These are phyloP conservation scores for Patiria pectinifera DNA, from an alignment of 53 echinoderm and acorn worm genomes.

Conservation along the genomic window DNA sequence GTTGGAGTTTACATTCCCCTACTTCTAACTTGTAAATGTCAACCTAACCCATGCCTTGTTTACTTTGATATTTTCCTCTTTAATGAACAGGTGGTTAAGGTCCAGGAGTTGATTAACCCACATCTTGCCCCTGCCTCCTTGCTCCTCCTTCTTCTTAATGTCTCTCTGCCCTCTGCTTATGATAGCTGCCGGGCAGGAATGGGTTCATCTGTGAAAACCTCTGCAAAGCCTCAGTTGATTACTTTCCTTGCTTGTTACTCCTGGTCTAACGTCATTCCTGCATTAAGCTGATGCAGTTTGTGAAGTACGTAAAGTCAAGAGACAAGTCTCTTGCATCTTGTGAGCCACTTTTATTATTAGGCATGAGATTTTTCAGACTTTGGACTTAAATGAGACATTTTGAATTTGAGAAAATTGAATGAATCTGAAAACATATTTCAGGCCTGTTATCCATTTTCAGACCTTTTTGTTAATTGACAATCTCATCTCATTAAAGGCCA, in stretches of 20 bases:
- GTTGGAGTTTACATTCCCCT: neutral
- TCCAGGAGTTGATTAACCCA: conserved; percentile 18
- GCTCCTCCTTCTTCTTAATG: neutral
- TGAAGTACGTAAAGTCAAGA: neutral
- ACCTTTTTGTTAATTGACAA: too few species aligned
- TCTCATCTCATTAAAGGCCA: too few species aligned
- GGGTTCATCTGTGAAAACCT: neutral
- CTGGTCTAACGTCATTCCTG: neutral
- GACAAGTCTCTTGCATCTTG: neutral
- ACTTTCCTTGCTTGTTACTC: neutral
- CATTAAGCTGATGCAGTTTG: neutral
- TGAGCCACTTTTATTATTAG: neutral
- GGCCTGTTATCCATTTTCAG: too few species aligned
- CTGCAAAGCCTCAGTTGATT: neutral
- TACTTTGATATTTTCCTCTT: neutral
- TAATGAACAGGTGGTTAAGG: conserved; percentile 26
- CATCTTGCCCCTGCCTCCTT: neutral
- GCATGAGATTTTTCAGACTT: too few species aligned
- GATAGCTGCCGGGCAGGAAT: neutral
- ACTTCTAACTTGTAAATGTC: neutral
- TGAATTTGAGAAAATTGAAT: too few species aligned
- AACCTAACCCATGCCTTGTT: neutral
- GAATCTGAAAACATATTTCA: too few species aligned
- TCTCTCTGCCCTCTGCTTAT: neutral
- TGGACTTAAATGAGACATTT: too few species aligned